These are phyloP conservation scores for Cotesia congregata DNA, from an alignment of 2,888 invertebrate genomes.

Conservation along the genomic window DNA sequence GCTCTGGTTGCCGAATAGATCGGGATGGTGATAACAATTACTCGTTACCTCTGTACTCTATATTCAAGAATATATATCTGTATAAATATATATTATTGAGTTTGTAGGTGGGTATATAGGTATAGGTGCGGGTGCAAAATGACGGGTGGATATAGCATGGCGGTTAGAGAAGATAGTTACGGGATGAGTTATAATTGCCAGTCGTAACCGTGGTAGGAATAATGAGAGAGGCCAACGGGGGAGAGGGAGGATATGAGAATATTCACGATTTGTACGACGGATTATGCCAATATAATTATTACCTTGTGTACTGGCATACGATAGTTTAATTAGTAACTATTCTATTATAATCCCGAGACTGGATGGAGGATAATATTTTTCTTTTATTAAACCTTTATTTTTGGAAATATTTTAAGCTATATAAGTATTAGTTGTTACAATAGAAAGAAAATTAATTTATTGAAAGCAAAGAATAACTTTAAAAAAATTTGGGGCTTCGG, in stretches of 20 bases:
- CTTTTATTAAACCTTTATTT: no score
- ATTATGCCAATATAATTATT: slow-evolving; percentile 50
- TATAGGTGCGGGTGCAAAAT: not conserved
- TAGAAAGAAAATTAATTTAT: no score
- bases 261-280: slow-evolving; percentile 42
- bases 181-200: slow-evolving; percentile 1
- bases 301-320: slow-evolving; percentile 30
- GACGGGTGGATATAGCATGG: not conserved
- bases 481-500: no score
- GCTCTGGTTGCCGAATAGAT: slow-evolving; percentile 6
- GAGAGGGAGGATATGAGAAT: slow-evolving; percentile 19
- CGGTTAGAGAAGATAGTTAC: not conserved
- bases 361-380: not conserved
- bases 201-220: not conserved
- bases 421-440: no score
- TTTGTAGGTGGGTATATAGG: not conserved
- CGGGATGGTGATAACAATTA: slow-evolving; percentile 10
- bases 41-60: slow-evolving; percentile 23
- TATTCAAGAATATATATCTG: slow-evolving; percentile 32
- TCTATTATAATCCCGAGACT: slow-evolving; percentile 44
- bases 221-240: not conserved
- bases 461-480: no score
- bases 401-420: no score
- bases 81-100: slow-evolving; percentile 30
- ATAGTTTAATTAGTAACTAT: slow-evolving; percentile 47